Base-by-base conservation (phyloP, 2,113 vertebrate genomes). In the Chloroceryle aenea region DNA sequence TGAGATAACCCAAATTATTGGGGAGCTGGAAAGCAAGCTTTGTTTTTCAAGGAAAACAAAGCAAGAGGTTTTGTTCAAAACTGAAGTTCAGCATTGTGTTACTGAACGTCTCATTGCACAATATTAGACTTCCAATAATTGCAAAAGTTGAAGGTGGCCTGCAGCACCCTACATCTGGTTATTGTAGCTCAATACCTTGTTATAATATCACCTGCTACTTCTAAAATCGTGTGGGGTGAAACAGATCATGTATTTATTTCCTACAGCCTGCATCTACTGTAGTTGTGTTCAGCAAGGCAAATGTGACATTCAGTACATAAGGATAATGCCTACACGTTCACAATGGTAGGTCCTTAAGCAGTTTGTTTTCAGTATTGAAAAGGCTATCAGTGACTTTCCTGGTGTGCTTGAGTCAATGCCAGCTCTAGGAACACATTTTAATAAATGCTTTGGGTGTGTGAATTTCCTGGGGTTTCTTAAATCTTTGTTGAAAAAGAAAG, bases 381-480 rank as follows among this genome's bases (percentile, higher is more conserved):
- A 85, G 55, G 17, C 80, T 88, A 16, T 52, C 40, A 27, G 55
- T 38, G 68, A 29, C 93, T 94, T 95, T 95, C 79, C 79, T 90
- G 72, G 21, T 14, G 6, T 80, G 90, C 36, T 77, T 71, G 76
- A 77, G 68, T 89, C 55, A 72, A 74, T 93, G 76, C 56, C 87
- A 85, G 68, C 64, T 78, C 56, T 47, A 69, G 67, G 32, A 67
- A 71, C 6, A 14, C 19, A 5, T 47, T 80, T 91, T 73, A 79
- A 64, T 76, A 79, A 94, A 53, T 2, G 50, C 67, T 80, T 66
- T 88, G 90, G 76, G 85, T 45, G 92, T 88, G 92, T 91, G 76
- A 43, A 42, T 95, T 96, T 96, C 92, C 87, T 86, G 73, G 32
- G 8, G 22, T 93, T 94, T 83, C 64, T 32, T 72, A 80, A 78